Evolutionary conservation across 2,888 invertebrate species (phyloP), one percentile per base, ranked within the genome.

Genomic region (Xanthia togata): DNA sequence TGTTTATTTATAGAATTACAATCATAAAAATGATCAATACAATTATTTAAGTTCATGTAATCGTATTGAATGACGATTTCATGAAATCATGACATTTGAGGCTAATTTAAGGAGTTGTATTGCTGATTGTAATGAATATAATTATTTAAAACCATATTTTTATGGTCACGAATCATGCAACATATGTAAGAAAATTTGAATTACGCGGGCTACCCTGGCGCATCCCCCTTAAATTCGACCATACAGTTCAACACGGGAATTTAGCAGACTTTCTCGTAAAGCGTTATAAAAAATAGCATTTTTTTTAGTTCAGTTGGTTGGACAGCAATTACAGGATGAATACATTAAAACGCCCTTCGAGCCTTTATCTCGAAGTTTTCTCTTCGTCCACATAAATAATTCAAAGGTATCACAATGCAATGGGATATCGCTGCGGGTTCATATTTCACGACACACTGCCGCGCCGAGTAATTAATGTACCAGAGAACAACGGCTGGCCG

Each of bases 381-480:
- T 81, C 62, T 62, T 55, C 64, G 62, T 53, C 53, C 83, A 89
- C 92, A 93, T 94, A 92, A 93, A 95, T 95, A 93, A 94, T 94
- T 93, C 93, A 94, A 89, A 90, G 84, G 89, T 92, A 91, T 93
- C 92, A 91, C 91, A 92, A 91, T 92, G 93, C 93, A 93, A 91
- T 90, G 90, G 89, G 90, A 92, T 94, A 92, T 93, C 92, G 90
- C 88, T 92, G 92, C 93, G 92, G 94, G 93, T 93, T 92, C 95
- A 94, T 95, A 95, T 95, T 94, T 95, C 94, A 95, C 92, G 90
- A 90, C 91, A 90, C 92, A 92, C 87, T 88, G 89, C 90, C 89
- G 90, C 89, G 89, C 87, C 81, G 89, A 89, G 92, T 94, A 94
- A 93, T 93, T 94, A 94, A 93, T 93, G 93, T 91, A 87, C 91